Percentiles rank a stretch among this genome's conserved stretches.
These are phyloP conservation scores for Scelioninae gen. 1 DNA, from an alignment of 2,888 invertebrate genomes.

Conservation along the genomic window DNA sequence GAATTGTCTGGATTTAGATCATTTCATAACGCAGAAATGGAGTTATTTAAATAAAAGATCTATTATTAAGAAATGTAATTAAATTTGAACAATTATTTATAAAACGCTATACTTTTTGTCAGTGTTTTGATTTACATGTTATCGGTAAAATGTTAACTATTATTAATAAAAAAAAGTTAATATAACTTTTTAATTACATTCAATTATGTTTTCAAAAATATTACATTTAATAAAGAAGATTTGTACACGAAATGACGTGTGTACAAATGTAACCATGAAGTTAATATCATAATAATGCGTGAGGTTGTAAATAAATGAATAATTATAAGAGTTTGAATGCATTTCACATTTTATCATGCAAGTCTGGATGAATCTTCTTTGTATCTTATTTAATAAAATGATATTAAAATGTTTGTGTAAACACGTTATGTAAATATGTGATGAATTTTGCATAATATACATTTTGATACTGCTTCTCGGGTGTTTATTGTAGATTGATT, in stretches of 20 bases:
- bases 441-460: neutral
- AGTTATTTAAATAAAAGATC: slow-evolving; percentile 4
- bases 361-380: neutral
- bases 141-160: too few relatives aligned
- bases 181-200: too few relatives aligned
- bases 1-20: slow-evolving; percentile 26
- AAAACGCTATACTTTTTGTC: too few relatives aligned
- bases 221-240: too few relatives aligned
- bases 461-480: too few relatives aligned
- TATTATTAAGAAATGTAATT: neutral
- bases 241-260: too few relatives aligned
- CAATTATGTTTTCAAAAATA: too few relatives aligned
- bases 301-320: too few relatives aligned
- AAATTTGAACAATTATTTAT: too few relatives aligned
- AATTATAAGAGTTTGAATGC: neutral
- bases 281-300: neutral
- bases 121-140: too few relatives aligned
- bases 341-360: neutral
- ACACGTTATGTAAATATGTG: neutral
- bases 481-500: too few relatives aligned
- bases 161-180: too few relatives aligned
- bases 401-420: neutral
- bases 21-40: slow-evolving; percentile 1
- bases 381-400: neutral
- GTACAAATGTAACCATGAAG: neutral